Conservation (phyloP, 2,113 vertebrate species). For the Entelurus aequoreus region DNA sequence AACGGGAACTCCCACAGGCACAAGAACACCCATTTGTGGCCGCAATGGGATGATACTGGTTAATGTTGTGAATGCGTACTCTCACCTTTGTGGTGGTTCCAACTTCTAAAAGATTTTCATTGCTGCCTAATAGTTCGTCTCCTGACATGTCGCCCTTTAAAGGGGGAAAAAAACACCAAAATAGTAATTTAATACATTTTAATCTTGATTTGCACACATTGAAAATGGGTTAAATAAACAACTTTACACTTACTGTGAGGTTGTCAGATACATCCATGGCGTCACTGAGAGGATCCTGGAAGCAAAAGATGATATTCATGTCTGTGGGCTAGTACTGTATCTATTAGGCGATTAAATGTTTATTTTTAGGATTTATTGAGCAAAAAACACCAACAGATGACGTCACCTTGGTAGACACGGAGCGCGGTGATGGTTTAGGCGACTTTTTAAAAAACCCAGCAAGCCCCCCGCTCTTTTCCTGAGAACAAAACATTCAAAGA, state of each 20-base stretch:
- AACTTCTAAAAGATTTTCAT: constrained; percentile 29
- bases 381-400: neutral
- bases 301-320: neutral
- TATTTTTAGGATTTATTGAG: too few species aligned
- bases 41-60: too few species aligned
- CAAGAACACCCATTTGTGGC: too few species aligned
- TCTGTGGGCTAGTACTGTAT: too few species aligned
- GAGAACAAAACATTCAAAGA: neutral
- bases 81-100: constrained; percentile 38
- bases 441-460: constrained; percentile 51
- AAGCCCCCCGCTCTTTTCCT: constrained; percentile 52
- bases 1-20: too few species aligned
- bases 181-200: neutral
- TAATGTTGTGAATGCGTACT: too few species aligned
- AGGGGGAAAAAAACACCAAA: neutral
- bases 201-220: too few species aligned
- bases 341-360: too few species aligned
- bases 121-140: constrained; percentile 22
- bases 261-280: constrained; percentile 26
- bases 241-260: constrained; percentile 25
- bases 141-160: constrained; percentile 31
- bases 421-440: constrained; percentile 40
- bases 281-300: constrained; percentile 56
- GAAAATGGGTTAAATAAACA: neutral
- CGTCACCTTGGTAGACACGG: constrained; percentile 17